Evolutionary conservation across 2,888 invertebrate genomes (phyloP), one percentile per base, ranked within the genome.

Genomic region (Dynastes maya): DNA sequence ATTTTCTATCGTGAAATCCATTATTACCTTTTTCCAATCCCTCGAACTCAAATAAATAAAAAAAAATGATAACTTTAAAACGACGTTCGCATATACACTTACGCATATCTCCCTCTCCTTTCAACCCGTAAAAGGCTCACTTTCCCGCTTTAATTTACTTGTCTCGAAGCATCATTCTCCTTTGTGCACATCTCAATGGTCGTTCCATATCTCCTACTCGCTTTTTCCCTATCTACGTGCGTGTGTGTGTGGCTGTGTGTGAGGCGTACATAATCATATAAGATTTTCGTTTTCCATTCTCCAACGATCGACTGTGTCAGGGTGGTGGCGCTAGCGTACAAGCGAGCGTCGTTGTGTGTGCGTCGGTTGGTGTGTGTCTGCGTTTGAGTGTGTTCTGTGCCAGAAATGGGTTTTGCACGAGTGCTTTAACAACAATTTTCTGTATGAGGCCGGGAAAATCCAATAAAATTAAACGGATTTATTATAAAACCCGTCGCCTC

Each of bases 381-480:
- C 55, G 55, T 32, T 29, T 16, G 64, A 29, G 64, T 40, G 13
- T 16, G 2, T 32, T 58, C 58, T 22, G 55, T 58, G 51, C 58
- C 58, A 32, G 51, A 58, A 58, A 55, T 40, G 40, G 72, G 70
- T 53, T 72, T 72, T 27, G 72, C 61, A 58, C 72, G 72, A 72
- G 72, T 72, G 58, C 72, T 72, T 72, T 72, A 72, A 72, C 72
- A 72, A 72, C 72, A 72, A 72, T 72, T 72, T 72, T 72, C 72
- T 37, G 72, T 72, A 72, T 58, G 72, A 37, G 55, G 37, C 51
- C 22, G 55, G 67, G n/a, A 53, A 55, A 76, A 67, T 76, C 76
- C 67, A 76, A 76, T 76, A 76, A 76, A 76, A 76, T 76, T 67
- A 76, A 76, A 58, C 53, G 76, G 76, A 76, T 76, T 76, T 76